These are phyloP conservation scores for Paragorgia papillata DNA, from an alignment of 92 coral and sea anemone species.

Conservation along the genomic window DNA sequence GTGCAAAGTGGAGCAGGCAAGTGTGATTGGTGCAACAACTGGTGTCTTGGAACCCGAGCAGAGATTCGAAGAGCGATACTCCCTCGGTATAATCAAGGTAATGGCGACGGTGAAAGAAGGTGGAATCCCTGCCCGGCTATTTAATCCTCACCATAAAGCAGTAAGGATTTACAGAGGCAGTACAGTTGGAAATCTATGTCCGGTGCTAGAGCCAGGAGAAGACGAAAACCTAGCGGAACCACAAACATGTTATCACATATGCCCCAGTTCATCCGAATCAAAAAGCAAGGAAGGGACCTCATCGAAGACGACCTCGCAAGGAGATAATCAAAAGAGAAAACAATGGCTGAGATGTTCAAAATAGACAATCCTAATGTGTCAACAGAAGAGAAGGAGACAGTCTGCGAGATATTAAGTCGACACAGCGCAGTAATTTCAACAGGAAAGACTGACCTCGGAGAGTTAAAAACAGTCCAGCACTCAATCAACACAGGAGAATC, in stretches of 20 bases:
- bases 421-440: not conserved
- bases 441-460: not conserved
- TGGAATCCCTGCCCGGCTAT: slow-evolving; percentile 1
- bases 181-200: not conserved
- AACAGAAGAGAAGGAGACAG: not conserved
- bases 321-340: not conserved
- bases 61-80: not conserved
- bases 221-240: not conserved
- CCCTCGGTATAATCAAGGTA: slow-evolving; percentile 19
- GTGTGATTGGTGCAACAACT: slow-evolving; percentile 3
- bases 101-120: not conserved
- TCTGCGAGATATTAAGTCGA: not conserved
- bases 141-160: slow-evolving; percentile 3
- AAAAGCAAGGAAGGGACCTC: not conserved
- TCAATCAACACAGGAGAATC: not conserved
- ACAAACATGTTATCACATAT: slow-evolving; percentile 8
- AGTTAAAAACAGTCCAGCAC: not conserved
- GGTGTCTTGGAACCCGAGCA: slow-evolving; percentile 6
- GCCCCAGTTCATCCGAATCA: not conserved
- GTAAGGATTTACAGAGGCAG: slow-evolving; percentile 8
- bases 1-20: slow-evolving; percentile 2
- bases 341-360: slow-evolving; percentile 4
- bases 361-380: slow-evolving; percentile 4
- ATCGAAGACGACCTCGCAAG: not conserved
- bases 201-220: not conserved